These are phyloP conservation scores for Dolomedes plantarius DNA, from an alignment of 2,888 invertebrate genomes.

Conservation along the genomic window DNA sequence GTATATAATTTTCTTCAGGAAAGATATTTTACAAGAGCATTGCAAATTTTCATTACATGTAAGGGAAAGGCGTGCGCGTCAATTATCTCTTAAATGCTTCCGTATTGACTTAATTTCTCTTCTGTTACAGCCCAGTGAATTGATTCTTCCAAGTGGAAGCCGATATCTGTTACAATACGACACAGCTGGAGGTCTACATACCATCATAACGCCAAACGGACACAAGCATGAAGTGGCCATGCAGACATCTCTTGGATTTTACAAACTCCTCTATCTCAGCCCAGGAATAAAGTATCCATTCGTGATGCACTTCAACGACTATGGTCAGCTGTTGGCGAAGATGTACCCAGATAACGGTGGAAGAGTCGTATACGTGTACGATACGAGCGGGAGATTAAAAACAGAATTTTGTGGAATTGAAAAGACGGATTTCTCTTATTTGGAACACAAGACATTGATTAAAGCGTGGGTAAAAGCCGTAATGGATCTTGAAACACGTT, in stretches of 20 bases:
- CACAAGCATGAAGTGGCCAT: slow-evolving; percentile 93
- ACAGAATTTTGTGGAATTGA: slow-evolving; percentile 76
- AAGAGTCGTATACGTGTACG: slow-evolving; percentile 90
- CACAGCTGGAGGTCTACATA: slow-evolving; percentile 88
- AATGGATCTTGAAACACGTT: slow-evolving; percentile 73
- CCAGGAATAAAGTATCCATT: slow-evolving; percentile 84
- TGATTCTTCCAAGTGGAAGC: slow-evolving; percentile 91
- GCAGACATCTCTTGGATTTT: slow-evolving; percentile 93
- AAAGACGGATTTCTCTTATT: slow-evolving; percentile 74
- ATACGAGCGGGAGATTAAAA: slow-evolving; percentile 85
- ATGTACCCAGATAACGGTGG: slow-evolving; percentile 94
- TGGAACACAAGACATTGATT: slow-evolving; percentile 74
- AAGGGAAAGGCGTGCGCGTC: too few species aligned
- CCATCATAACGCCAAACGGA: slow-evolving; percentile 90
- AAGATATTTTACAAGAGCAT: too few species aligned
- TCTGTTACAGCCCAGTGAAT: slow-evolving; percentile 84
- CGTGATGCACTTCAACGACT: slow-evolving; percentile 92
- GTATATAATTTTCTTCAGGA: too few species aligned
- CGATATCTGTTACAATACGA: slow-evolving; percentile 88
- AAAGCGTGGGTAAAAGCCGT: slow-evolving; percentile 73
- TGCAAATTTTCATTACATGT: too few species aligned
- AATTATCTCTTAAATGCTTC: too few species aligned
- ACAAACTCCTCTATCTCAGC: slow-evolving; percentile 87
- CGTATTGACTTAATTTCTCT: too few species aligned
- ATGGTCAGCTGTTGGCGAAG: slow-evolving; percentile 88